A percentile compares a stretch with the other conserved stretches of the same genome.
phyloP scores from a whole-genome alignment of 2,888 invertebrate species.

The Agrilus biguttatus region DNA sequence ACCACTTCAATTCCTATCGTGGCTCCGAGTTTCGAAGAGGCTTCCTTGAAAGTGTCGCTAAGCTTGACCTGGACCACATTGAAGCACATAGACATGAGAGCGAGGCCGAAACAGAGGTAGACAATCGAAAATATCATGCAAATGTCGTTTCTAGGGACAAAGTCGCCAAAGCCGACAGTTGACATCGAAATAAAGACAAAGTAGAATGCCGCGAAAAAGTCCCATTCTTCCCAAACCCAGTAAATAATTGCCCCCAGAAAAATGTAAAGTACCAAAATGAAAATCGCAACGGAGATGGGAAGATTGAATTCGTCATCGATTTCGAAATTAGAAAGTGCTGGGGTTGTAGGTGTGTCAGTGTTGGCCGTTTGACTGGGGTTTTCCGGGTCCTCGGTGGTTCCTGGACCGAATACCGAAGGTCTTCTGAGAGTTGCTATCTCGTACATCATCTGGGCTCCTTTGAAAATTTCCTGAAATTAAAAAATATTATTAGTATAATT shows the following conservation, averaged over 20 bases:
- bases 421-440: conserved; percentile 62
- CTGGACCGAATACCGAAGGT: conserved; percentile 43
- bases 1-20: conserved; percentile 66
- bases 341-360: conserved; percentile 57
- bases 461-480: conserved; percentile 59
- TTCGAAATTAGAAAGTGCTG: conserved; percentile 62
- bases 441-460: conserved; percentile 67
- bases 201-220: conserved; percentile 88
- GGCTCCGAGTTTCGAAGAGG: conserved; percentile 72
- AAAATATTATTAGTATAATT: not conserved
- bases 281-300: conserved; percentile 78
- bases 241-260: conserved; percentile 74
- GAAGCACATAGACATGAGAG: conserved; percentile 93
- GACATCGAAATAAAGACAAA: conserved; percentile 96
- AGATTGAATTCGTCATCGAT: conserved; percentile 90
- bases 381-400: conserved; percentile 18
- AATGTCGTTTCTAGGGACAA: conserved; percentile 65
- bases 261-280: conserved; percentile 73
- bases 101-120: conserved; percentile 86
- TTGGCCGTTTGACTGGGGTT: conserved; percentile 11
- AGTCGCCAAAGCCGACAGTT: conserved; percentile 93
- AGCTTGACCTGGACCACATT: conserved; percentile 82
- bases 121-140: conserved; percentile 84
- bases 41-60: conserved; percentile 69
- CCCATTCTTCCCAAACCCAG: conserved; percentile 68